Conservation (phyloP, 2,797 vertebrate genomes). For the Lophura swinhoii region DNA sequence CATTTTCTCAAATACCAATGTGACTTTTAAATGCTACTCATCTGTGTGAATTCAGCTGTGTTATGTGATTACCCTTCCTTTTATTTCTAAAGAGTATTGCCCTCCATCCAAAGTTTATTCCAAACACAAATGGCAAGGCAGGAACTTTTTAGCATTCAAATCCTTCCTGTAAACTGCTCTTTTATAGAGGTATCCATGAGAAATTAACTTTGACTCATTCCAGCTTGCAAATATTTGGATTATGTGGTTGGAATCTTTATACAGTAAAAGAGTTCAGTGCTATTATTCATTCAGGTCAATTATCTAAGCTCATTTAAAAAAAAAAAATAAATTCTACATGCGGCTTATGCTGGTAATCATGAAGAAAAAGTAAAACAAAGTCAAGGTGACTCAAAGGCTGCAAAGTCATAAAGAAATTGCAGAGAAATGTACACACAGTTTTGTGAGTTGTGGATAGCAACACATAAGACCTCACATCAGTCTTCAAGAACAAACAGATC, state of each 20-base stretch:
- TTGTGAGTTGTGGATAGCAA: not conserved
- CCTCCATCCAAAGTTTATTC: not conserved
- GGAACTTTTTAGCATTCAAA: not conserved
- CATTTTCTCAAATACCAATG: not conserved
- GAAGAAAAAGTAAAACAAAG: conserved; percentile 15
- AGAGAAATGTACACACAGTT: not conserved
- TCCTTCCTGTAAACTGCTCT: not conserved
- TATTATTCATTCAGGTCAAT: conserved; percentile 1
- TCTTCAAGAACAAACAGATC: not conserved
- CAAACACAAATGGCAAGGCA: not conserved
- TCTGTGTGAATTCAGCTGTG: not conserved
- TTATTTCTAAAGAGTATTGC: not conserved
- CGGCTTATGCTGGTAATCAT: not conserved
- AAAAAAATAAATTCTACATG: not conserved
- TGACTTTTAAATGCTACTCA: not conserved
- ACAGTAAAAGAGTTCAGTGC: not conserved
- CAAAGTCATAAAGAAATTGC: not conserved
- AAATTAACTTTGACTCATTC: conserved; percentile 20
- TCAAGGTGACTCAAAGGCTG: not conserved
- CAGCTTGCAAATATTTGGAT: conserved; percentile 12
- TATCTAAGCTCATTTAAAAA: not conserved
- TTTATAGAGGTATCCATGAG: not conserved
- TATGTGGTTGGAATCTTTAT: not conserved
- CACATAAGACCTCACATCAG: fast-evolving
- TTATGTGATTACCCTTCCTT: not conserved